Percentiles rank a stretch among this genome's conserved stretches.
Evolutionary conservation across 2,797 vertebrate genomes (phyloP).

Genomic region (Threskiornis aethiopicus): DNA sequence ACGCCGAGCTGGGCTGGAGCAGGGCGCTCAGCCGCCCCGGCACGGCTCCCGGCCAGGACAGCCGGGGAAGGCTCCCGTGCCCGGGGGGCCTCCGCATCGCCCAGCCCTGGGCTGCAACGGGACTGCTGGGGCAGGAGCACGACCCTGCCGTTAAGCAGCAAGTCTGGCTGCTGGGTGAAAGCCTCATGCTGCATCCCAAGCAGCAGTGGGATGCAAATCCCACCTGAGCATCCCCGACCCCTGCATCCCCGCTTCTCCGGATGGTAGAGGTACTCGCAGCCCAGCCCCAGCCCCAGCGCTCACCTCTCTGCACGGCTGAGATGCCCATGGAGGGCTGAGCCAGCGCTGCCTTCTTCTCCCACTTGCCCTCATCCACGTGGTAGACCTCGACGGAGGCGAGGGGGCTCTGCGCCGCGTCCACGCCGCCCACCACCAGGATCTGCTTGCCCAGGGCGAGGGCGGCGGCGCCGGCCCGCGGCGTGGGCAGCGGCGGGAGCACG

Average conservation of each 20-base stretch:
- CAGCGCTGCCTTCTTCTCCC: slow-evolving; percentile 89
- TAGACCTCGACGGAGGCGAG: slow-evolving; percentile 91
- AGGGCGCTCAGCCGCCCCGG: fast-evolving
- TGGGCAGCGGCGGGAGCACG: slow-evolving; percentile 84
- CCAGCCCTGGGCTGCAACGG: neutral
- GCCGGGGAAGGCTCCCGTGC: neutral
- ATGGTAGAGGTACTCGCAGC: neutral
- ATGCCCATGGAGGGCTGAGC: slow-evolving; percentile 96
- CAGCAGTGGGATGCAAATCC: neutral
- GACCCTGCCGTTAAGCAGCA: neutral
- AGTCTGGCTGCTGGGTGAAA: neutral
- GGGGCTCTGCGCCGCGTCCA: slow-evolving; percentile 90
- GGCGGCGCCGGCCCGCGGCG: slow-evolving; percentile 86
- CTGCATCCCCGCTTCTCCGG: fast-evolving
- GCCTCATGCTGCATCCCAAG: neutral
- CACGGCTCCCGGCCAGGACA: neutral
- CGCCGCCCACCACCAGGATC: slow-evolving; percentile 91
- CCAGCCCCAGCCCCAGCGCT: neutral
- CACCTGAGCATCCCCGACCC: neutral
- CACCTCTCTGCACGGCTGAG: slow-evolving; percentile 91
- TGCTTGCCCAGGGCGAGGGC: slow-evolving; percentile 85
- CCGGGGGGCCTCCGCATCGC: fast-evolving
- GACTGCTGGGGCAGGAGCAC: neutral
- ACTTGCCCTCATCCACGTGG: slow-evolving; percentile 91
- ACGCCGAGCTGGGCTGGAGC: fast-evolving